Base-by-base conservation (phyloP, 1,140 invertebrate genomes). In the Drepana arcuata region DNA sequence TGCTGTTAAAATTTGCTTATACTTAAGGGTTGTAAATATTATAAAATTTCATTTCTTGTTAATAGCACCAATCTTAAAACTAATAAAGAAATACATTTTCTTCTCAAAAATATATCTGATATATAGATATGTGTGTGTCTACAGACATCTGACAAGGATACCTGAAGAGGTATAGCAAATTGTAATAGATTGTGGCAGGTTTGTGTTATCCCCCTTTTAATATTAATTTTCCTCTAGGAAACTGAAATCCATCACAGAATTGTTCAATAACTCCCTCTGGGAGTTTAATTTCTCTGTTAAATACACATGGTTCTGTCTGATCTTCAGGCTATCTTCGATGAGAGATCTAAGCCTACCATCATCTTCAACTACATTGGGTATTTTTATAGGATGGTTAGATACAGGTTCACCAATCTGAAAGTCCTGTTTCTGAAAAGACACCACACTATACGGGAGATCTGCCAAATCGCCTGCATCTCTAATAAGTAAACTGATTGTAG, bases 361-460 rank as follows among this genome's bases (percentile, higher is more conserved):
- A 14, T 51, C 44, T 27, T 60, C 41, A 21, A 48, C 11, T 45
- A 35, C 50, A 29, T 58, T 69, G 16, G 36, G 14, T 9, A 71
- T 34, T 29, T 59, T 67, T 14, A 57, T 54, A 28, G 47, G 63
- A 36, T 69, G 53, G 7, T 46, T 67, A 0, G 70, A 62, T 6
- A 72, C 66, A 1, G 67, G 35, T 38, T 73, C 67, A 7, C 71
- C 78, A 37, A 80, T 67, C 45, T 72, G 71, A 46, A 82, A 74
- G 32, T 73, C 71, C 44, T 48, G 62, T 39, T 82, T 82, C 37
- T 79, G 65, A 41, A 70, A 74, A 5, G 71, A 73, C 0, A 79
- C 65, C 3, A 79, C 77, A 63, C 72, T 79, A 24, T 79, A 81
- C 1, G 72, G 74, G 16, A 82, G 45, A 25, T 79, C 65, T 2